phyloP scores from a whole-genome alignment of 2,888 invertebrate genomes.

The Brachycybe producta region DNA sequence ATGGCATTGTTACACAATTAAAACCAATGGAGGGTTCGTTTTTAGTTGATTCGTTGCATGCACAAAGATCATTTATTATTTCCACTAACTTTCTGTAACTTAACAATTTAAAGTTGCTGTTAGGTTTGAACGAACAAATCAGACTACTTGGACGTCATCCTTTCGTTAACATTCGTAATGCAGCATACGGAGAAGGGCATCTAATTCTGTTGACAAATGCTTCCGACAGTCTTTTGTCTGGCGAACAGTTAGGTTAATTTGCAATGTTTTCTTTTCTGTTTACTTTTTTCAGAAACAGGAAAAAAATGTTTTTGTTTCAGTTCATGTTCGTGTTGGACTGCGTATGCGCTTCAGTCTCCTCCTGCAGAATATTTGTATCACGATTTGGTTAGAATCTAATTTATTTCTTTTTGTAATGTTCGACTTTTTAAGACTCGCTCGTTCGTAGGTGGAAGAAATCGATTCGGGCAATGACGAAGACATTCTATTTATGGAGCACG shows the following conservation, averaged over 20 bases:
- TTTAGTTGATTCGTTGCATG: no score
- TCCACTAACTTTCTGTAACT: no score
- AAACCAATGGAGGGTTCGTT: no score
- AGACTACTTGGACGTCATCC: constrained; percentile 54
- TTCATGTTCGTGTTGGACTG: no score
- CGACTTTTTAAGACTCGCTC: constrained; percentile 4
- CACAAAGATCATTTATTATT: no score
- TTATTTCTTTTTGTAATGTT: not conserved
- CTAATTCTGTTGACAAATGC: constrained; percentile 28
- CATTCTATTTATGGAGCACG: constrained; percentile 56
- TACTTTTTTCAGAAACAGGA: not conserved
- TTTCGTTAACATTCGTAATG: constrained; percentile 45
- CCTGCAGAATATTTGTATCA: constrained; percentile 49
- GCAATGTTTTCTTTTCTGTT: not conserved
- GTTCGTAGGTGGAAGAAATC: constrained; percentile 43
- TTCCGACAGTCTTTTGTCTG: constrained; percentile 21
- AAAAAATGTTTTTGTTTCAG: not conserved
- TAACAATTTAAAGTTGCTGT: no score
- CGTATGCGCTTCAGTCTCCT: constrained; percentile 57
- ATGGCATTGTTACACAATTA: no score
- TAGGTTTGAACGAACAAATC: constrained; percentile 43
- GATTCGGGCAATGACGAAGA: constrained; percentile 44
- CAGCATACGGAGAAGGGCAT: constrained; percentile 27
- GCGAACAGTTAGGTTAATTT: constrained; percentile 19
- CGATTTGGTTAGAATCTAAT: constrained; percentile 42